These are phyloP conservation scores for Callorhinus ursinus DNA, from an alignment of 2,113 vertebrate species.

Conservation along the genomic window DNA sequence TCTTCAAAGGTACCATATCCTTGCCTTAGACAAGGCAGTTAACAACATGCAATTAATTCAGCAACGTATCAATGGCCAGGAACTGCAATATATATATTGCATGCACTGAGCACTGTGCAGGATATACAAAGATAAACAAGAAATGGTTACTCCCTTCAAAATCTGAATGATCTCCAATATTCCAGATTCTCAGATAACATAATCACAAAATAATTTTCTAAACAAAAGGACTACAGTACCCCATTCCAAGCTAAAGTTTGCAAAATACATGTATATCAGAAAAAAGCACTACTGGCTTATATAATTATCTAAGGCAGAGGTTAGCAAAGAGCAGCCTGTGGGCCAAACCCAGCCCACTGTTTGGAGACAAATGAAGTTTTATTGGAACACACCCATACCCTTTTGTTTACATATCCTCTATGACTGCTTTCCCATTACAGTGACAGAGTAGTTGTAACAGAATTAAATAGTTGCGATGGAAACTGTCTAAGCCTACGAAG, in stretches of 20 bases:
- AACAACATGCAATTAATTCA: neutral
- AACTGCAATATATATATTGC: neutral
- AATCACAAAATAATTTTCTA: neutral
- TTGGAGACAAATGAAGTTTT: slow-evolving; percentile 36
- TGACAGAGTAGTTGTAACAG: neutral
- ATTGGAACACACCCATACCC: neutral
- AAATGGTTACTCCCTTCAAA: slow-evolving; percentile 13
- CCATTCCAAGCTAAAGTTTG: neutral
- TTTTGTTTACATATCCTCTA: neutral
- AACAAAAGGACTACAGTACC: neutral
- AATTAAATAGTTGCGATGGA: neutral
- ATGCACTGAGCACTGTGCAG: neutral
- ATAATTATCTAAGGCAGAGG: neutral
- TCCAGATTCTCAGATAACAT: neutral
- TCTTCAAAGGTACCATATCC: neutral
- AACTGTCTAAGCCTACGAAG: neutral
- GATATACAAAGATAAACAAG: neutral
- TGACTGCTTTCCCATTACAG: neutral
- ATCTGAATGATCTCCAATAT: neutral
- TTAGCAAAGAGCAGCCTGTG: neutral
- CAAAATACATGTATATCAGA: neutral
- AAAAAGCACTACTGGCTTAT: neutral
- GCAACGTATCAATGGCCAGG: neutral
- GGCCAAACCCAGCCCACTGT: neutral
- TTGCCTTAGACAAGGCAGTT: neutral